Percentiles rank a stretch among this genome's conserved stretches.
These are phyloP conservation scores for Temnothorax curvispinosus DNA, from an alignment of 1,140 invertebrate species.

Conservation along the genomic window DNA sequence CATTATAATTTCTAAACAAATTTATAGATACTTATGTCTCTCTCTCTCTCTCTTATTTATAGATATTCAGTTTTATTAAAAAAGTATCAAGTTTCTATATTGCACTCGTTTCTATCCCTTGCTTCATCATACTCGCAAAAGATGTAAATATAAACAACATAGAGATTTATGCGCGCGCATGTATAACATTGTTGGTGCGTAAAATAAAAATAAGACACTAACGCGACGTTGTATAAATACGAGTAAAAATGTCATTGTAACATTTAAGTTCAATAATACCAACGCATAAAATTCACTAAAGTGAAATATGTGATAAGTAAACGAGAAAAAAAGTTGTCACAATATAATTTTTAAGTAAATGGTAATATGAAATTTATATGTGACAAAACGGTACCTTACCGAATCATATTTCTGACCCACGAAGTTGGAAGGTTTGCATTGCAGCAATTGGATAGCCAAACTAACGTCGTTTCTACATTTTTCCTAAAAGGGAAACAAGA, in stretches of 20 bases:
- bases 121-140: background rate
- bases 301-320: background rate
- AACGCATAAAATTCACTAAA: slow-evolving; percentile 34
- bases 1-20: background rate
- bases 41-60: too few species aligned
- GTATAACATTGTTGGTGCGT: background rate
- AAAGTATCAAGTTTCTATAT: background rate
- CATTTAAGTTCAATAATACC: background rate
- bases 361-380: background rate
- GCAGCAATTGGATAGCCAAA: slow-evolving; percentile 96
- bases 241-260: slow-evolving; percentile 24
- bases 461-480: slow-evolving; percentile 97
- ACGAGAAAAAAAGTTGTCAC: background rate
- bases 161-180: background rate
- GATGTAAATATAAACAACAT: background rate
- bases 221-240: slow-evolving; percentile 15
- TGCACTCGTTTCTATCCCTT: background rate
- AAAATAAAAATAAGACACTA: slow-evolving; percentile 18
- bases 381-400: slow-evolving; percentile 88
- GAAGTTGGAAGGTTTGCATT: slow-evolving; percentile 98
- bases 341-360: slow-evolving; percentile 1
- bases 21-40: background rate
- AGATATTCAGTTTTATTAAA: background rate
- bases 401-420: slow-evolving; percentile 96
- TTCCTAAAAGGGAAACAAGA: slow-evolving; percentile 89